phyloP scores from a whole-genome alignment of 1,140 invertebrate species.

The Amphibalanus amphitrite region DNA sequence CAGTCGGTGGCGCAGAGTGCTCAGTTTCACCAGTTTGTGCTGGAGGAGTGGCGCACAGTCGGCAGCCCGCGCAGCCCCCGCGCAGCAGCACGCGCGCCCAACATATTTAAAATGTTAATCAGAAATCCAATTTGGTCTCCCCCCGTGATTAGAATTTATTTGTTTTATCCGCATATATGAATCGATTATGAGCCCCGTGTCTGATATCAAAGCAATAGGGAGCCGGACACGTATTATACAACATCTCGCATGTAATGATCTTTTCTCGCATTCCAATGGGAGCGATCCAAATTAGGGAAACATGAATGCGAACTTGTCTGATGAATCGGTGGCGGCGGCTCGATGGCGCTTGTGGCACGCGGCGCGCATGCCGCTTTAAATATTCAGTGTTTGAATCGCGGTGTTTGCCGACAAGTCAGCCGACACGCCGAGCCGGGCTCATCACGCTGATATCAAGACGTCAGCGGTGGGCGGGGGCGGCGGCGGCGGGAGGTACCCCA shows the following conservation, averaged over 20 bases:
- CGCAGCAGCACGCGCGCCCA: background rate
- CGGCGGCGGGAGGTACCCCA: too few relatives aligned
- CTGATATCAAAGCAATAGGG: background rate
- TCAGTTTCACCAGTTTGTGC: background rate
- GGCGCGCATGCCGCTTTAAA: background rate
- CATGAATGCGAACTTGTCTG: background rate
- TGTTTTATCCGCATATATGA: background rate
- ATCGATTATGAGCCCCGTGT: background rate
- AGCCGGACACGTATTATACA: background rate
- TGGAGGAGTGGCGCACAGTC: too few relatives aligned
- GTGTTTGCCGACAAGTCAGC: background rate
- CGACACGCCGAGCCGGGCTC: too few relatives aligned
- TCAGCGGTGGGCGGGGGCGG: background rate
- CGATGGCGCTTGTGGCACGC: background rate
- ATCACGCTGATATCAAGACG: background rate
- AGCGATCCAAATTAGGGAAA: background rate
- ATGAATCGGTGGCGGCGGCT: background rate
- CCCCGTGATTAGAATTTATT: background rate
- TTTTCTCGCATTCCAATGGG: constrained; percentile 1
- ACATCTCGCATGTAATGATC: background rate
- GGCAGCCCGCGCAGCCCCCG: too few relatives aligned
- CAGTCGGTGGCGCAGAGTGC: background rate
- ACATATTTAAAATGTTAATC: constrained; percentile 1
- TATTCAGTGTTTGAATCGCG: background rate
- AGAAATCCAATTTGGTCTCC: background rate